These are phyloP conservation scores for Lichenostomus cassidix DNA, from an alignment of 2,113 vertebrate genomes.

Conservation along the genomic window DNA sequence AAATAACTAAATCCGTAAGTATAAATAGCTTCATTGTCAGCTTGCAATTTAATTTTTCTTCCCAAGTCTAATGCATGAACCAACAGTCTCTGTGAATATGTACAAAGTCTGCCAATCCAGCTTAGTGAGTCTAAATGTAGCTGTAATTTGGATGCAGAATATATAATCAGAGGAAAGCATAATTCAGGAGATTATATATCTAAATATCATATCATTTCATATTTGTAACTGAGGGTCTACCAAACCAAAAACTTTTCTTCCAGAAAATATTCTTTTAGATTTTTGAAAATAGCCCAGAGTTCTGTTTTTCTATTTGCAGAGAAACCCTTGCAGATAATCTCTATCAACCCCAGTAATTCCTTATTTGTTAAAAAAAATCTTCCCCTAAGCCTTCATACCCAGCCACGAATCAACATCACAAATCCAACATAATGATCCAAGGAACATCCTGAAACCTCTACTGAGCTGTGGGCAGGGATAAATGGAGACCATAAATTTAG, in stretches of 20 bases:
- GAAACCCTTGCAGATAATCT: background rate
- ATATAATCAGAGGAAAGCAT: slow-evolving; percentile 5
- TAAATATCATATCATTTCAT: background rate
- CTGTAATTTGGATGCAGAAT: background rate
- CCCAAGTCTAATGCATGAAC: background rate
- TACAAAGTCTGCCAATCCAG: background rate
- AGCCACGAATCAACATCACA: background rate
- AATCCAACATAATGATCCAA: background rate
- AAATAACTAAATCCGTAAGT: background rate
- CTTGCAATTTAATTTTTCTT: slow-evolving; percentile 10
- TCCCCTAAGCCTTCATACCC: background rate
- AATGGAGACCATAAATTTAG: background rate
- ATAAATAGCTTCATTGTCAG: background rate
- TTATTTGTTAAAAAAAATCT: background rate
- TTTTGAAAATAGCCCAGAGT: background rate
- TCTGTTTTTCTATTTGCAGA: background rate
- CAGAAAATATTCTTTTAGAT: background rate
- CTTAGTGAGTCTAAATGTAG: background rate
- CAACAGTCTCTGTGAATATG: background rate
- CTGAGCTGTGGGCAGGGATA: background rate
- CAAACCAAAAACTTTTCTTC: background rate
- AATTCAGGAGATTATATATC: background rate
- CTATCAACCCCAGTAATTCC: background rate
- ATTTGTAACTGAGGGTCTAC: background rate
- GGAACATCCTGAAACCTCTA: background rate